Evolutionary conservation across 2,113 vertebrate species (phyloP).

Genomic region (Lophochroa leadbeateri): DNA sequence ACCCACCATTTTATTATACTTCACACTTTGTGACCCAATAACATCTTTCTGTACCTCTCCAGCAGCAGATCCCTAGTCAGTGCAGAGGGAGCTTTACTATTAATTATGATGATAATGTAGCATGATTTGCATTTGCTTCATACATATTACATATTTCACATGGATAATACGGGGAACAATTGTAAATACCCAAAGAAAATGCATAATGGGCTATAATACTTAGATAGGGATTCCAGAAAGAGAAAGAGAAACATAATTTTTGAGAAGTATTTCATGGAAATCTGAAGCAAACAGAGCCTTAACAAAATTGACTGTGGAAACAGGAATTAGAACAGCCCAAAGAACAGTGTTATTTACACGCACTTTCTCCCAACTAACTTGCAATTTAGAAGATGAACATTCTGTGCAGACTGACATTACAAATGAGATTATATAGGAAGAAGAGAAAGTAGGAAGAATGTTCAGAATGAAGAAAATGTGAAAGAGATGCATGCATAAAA

Average conservation of each 20-base stretch:
- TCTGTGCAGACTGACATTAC: background rate
- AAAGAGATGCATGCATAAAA: background rate
- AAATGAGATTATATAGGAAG: background rate
- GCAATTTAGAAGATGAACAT: background rate
- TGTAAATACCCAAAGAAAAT: background rate
- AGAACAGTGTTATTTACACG: background rate
- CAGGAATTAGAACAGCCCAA: background rate
- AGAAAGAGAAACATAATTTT: background rate
- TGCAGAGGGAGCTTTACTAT: background rate
- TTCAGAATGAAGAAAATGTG: background rate
- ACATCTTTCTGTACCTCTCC: background rate
- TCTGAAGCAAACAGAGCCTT: background rate
- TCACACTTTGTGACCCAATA: background rate
- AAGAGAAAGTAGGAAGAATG: background rate
- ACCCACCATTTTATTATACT: background rate
- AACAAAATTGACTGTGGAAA: background rate
- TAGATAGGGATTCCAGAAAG: background rate
- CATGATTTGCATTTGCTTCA: background rate
- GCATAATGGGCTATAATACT: background rate
- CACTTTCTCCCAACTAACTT: background rate
- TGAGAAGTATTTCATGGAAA: background rate
- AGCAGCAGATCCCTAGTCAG: background rate
- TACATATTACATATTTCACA: background rate
- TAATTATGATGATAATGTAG: background rate
- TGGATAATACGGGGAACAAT: background rate